Conservation (phyloP, 1,140 invertebrate genomes). For the Mizuhopecten yessoensis region DNA sequence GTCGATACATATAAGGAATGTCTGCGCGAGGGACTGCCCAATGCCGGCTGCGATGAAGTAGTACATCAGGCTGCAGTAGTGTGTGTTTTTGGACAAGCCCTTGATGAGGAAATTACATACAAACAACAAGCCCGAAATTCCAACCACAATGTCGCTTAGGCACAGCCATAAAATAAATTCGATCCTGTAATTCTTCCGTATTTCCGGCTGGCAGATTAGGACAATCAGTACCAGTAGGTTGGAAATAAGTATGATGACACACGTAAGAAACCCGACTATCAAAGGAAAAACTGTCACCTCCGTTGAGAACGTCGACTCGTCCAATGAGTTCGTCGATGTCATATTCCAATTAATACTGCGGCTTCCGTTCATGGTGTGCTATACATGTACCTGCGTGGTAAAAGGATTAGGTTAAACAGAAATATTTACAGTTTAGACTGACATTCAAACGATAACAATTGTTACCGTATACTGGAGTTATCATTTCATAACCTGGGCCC, state of each 20-base stretch:
- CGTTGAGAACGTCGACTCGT: background rate
- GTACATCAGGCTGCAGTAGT: conserved; percentile 6
- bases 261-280: background rate
- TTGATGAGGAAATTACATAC: background rate
- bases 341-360: background rate
- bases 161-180: background rate
- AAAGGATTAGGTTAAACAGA: no score
- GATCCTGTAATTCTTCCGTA: background rate
- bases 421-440: no score
- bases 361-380: background rate
- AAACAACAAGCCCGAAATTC: background rate
- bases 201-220: background rate
- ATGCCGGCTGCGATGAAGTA: background rate
- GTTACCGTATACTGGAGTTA: no score
- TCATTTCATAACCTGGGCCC: no score
- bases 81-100: background rate
- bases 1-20: background rate
- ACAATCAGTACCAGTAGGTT: background rate
- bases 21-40: background rate
- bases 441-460: no score
- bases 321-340: background rate
- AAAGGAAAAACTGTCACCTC: background rate
- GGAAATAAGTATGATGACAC: background rate
- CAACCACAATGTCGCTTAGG: background rate
- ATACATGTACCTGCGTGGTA: no score